A percentile compares a stretch with the other conserved stretches of the same genome.
phyloP scores from a whole-genome alignment of 2,888 invertebrate genomes.

The Aspidiotus destructor region DNA sequence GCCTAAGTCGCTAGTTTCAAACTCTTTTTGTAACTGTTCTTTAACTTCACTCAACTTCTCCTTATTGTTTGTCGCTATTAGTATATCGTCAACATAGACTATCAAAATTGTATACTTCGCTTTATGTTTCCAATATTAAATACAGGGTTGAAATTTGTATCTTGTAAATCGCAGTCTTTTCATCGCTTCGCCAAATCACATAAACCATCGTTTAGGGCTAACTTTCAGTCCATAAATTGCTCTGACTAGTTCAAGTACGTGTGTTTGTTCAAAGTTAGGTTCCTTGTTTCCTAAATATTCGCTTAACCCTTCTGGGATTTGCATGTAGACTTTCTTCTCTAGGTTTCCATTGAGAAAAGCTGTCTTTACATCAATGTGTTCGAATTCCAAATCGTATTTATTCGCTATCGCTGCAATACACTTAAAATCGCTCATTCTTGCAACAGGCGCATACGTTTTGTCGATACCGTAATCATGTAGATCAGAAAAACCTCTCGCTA shows the following conservation, averaged over 20 bases:
- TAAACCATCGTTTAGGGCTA: not conserved
- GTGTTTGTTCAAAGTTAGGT: not conserved
- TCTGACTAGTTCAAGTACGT: not conserved
- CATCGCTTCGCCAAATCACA: not conserved
- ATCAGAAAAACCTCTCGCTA: not conserved
- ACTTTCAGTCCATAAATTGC: not conserved
- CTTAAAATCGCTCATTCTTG: not conserved
- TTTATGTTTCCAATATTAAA: not conserved
- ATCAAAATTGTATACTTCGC: not conserved
- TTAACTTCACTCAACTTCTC: not conserved
- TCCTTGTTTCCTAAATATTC: not conserved
- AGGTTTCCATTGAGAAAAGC: not conserved
- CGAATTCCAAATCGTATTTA: not conserved
- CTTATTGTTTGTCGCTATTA: not conserved
- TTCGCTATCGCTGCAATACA: not conserved
- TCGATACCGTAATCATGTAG: not conserved
- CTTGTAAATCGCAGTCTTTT: not conserved
- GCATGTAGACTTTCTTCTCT: not conserved
- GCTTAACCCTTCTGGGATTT: not conserved
- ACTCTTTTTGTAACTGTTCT: not conserved
- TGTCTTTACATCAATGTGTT: not conserved
- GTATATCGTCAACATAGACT: not conserved
- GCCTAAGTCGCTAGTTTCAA: not conserved
- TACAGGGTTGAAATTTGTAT: not conserved
- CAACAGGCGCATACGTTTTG: not conserved